Evolutionary conservation across 2,113 vertebrate species (phyloP).

Genomic region (Brachyhypopomus gauderio): DNA sequence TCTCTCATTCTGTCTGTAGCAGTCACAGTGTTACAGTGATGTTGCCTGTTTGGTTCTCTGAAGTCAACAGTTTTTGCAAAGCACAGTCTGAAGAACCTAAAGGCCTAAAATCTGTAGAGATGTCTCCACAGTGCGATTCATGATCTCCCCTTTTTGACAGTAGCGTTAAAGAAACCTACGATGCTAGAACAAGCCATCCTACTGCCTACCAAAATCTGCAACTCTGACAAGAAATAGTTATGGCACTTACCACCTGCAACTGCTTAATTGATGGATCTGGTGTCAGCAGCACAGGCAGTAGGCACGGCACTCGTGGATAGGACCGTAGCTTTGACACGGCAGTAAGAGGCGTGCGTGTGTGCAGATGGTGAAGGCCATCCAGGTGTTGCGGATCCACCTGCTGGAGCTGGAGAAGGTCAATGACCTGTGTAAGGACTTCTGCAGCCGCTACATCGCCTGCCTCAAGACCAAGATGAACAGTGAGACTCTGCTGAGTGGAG

Average conservation of each 20-base stretch:
- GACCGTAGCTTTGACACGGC: neutral
- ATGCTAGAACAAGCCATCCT: neutral
- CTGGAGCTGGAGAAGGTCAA: conserved; percentile 89
- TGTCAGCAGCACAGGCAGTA: neutral
- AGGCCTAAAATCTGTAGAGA: neutral
- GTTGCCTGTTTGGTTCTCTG: too few relatives aligned
- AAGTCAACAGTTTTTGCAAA: neutral
- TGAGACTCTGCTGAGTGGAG: conserved; percentile 92
- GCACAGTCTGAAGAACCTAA: neutral
- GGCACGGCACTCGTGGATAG: neutral
- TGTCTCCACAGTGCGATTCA: neutral
- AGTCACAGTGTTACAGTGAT: neutral
- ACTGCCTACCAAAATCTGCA: neutral
- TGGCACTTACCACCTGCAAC: neutral
- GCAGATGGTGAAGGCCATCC: conserved; percentile 89
- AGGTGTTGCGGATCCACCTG: conserved; percentile 87
- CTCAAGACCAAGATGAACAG: conserved; percentile 92
- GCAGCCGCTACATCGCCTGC: conserved; percentile 88
- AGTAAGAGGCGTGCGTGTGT: neutral
- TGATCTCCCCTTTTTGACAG: neutral
- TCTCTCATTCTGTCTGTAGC: neutral
- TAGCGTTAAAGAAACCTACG: neutral
- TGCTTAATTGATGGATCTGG: neutral
- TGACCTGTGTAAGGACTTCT: conserved; percentile 90
- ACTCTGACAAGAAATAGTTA: neutral